Evolutionary conservation across 2,113 vertebrate species (phyloP), one percentile per base, ranked within the genome.

Genomic region (Corynorhinus townsendii): DNA sequence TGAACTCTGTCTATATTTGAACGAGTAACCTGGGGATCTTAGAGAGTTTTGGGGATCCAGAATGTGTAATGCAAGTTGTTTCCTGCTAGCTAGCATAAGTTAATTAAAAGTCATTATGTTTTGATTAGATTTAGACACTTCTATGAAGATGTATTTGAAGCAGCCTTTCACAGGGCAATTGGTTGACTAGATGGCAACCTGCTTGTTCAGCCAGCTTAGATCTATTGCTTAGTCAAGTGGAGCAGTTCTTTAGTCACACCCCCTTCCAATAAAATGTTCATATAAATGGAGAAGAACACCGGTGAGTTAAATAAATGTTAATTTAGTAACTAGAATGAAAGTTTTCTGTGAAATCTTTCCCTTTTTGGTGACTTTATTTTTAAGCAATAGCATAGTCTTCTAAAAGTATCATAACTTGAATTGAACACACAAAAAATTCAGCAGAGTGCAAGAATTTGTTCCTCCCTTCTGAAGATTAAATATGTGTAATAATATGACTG

Each of bases 111-210:
- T 73, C 52, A 56, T 82, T 94, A 92, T 33, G 66, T 68, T 94
- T 92, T 90, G 49, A 89, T 89, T 93, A 94, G 56, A 87, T 93
- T 91, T 59, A 88, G 69, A 79, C 11, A 88, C 59, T 93, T 88
- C 77, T 2, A 82, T 40, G 54, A 95, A 69, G 68, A 17, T 93
- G 86, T 93, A 86, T 96, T 96, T 95, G 80, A 71, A 94, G 30
- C 7, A 91, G 15, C 24, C 62, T 96, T 96, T 95, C 84, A 90
- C 86, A 95, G 94, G 26, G 90, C 69, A 80, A 2, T 95, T 93
- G 77, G 90, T 92, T 92, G 92, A 92, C 92, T 77, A 95, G 68
- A 86, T 94, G 79, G 91, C 69, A 83, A 10, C 95, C 81, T 90
- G 79, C 91, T 64, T 93, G 92, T 86, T 94, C 73, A 90, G 94